Conservation (phyloP, 2,888 invertebrate species). For the Sepioteuthis lessoniana region DNA sequence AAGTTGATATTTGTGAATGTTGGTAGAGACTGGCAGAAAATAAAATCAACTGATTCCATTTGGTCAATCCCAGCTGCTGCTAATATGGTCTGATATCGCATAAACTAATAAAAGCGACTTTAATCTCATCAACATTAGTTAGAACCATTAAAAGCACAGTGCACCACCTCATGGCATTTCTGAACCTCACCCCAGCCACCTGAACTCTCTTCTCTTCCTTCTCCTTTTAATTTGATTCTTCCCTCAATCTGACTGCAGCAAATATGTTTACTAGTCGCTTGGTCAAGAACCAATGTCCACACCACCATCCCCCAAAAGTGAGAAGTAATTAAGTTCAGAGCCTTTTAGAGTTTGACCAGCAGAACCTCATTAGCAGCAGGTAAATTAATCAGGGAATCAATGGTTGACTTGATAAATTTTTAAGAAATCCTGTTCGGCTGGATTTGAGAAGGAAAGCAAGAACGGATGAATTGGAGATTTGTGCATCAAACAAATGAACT, state of each 20-base stretch:
- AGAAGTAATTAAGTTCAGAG: neutral
- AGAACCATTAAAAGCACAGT: neutral
- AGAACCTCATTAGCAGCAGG: slow-evolving; percentile 18
- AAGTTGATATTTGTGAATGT: neutral
- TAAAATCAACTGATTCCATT: neutral
- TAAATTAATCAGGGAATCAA: slow-evolving; percentile 33
- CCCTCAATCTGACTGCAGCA: slow-evolving; percentile 14
- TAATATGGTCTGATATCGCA: neutral
- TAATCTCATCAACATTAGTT: slow-evolving; percentile 8
- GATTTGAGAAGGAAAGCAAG: neutral
- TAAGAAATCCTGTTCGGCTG: neutral
- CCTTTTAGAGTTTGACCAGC: slow-evolving; percentile 12
- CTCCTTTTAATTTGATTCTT: neutral
- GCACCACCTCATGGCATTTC: neutral
- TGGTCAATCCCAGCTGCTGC: neutral
- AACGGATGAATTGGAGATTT: neutral
- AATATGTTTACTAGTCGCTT: neutral
- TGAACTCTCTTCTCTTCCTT: neutral
- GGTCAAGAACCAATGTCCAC: neutral
- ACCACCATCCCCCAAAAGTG: neutral
- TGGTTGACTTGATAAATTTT: neutral
- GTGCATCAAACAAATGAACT: neutral
- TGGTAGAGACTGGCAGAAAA: neutral
- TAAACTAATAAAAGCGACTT: neutral
- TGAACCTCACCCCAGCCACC: neutral